Evolutionary conservation across 2,113 vertebrate genomes (phyloP).

Genomic region (Gracilinanus agilis): DNA sequence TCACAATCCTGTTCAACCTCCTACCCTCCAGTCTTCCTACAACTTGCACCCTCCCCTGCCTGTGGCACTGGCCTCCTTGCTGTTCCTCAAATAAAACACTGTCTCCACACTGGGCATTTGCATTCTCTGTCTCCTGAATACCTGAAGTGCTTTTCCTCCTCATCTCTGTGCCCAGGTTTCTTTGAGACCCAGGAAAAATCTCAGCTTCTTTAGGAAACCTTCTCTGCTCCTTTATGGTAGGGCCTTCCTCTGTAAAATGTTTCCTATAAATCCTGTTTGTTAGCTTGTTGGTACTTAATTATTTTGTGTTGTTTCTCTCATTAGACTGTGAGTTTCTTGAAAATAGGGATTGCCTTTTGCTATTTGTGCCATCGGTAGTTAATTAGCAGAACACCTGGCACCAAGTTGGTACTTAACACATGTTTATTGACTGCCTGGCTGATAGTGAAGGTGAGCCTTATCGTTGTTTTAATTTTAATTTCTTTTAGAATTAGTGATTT

Average conservation of each 20-base stretch:
- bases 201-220: neutral
- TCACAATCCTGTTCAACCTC: neutral
- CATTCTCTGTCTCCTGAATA: neutral
- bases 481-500: neutral
- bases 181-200: neutral
- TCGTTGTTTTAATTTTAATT: neutral
- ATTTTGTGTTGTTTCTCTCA: neutral
- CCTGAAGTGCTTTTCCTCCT: neutral
- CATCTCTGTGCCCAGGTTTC: neutral
- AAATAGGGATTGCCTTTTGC: neutral
- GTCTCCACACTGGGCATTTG: too few species aligned
- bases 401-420: neutral
- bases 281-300: neutral
- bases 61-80: neutral
- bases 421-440: neutral
- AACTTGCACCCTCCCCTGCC: neutral
- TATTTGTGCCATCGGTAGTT: neutral
- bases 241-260: neutral
- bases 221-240: neutral
- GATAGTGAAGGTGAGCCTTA: neutral
- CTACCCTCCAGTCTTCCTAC: too few species aligned
- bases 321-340: neutral
- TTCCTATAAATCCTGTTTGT: neutral
- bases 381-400: neutral
- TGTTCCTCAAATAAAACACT: neutral